Evolutionary conservation across 2,113 vertebrate genomes (phyloP), one percentile per base, ranked within the genome.

Genomic region (Actinemys pallida): DNA sequence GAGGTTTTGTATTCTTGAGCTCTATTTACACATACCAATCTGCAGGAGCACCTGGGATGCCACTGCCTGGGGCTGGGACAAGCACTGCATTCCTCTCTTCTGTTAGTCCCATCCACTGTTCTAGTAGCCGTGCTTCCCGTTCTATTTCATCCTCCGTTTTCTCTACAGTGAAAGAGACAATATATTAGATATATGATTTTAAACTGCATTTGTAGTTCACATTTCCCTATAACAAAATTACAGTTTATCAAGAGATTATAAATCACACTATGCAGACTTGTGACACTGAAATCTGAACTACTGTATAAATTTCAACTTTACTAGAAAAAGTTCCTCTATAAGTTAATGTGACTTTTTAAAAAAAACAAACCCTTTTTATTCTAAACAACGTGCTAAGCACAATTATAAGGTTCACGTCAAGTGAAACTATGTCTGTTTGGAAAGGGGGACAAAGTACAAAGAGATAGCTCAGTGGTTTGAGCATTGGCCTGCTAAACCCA

Each of bases 71-170:
- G 1, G 99, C 98, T 8, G 99, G 99, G 65, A 99, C 99, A 93
- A 99, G 98, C 89, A 99, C 99, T 0, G 99, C 99, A 8, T 99
- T 99, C 96, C 99, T 98, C 92, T 99, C 99, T 93, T 99, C 99
- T 0, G 99, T 99, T 90, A 99, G 98, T n/a, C 99, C 99, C 19
- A 99, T 99, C 99, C 99, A 99, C 98, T 99, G 99, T 76, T 99
- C 99, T 53, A 99, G 99, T 42, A 99, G 98, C 80, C 99, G 98
- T 8, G 99, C 99, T 97, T 99, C 99, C 75, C 99, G 98, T 92
- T 99, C 99, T 52, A 98, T 8, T 2, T 99, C 99, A 56, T 99
- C 99, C 90, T 99, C 99, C 0, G 98, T 98, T 97, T 99, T 99
- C 94, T 99, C 99, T 99, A 89, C 1, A 54, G 90, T 27, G 49